Base-by-base conservation (phyloP, 2,113 vertebrate species). In the Leuciscus idus region DNA sequence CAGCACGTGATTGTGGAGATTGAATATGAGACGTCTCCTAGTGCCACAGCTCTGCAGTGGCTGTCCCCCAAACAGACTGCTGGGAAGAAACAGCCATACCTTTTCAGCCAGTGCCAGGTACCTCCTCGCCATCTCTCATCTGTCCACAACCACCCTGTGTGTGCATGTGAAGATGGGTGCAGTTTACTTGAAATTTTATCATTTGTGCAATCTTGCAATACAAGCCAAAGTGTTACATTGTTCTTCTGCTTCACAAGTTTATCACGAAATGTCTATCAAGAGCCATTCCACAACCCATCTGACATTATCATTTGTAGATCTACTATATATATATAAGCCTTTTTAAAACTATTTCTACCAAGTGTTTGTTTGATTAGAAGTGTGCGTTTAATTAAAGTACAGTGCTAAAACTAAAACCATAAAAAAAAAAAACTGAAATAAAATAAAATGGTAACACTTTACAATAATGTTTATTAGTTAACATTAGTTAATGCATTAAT, bases 71-170 rank as follows among this genome's bases (percentile, higher is more conserved):
- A 95, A 26, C 98, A 99, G 92, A 99, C 98, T 2, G 97, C 97
- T 0, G 98, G 98, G 52, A 99, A 98, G 91, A 92, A 94, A 8
- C 95, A 97, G 3, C 97, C 98, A 0, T 99, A 97, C 92, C 96
- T 99, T 88, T 99, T 99, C 92, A 99, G 98, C 91, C 98, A 99
- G 87, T 99, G 97, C 93, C 97, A 97, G 96, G 97, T 97, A 92
- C 33, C 80, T 52, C 17, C 39, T 8, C 8, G 0, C 46, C 11
- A 28, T 28, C n/a, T 76, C 11, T 3, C 23, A 23, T 39, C 17
- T 33, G 1, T 33, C 28, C 21, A 0, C 30, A 75, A 21, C 4
- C 21, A 10, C 23, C 39, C 9, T 23, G 30, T 19, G 1, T 4
- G 4, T 5, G 7, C 4, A 10, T 57, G 52, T 13, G 12, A 46